Evolutionary conservation across 1,140 invertebrate genomes (phyloP).

Genomic region (Drosophila sturtevanti): DNA sequence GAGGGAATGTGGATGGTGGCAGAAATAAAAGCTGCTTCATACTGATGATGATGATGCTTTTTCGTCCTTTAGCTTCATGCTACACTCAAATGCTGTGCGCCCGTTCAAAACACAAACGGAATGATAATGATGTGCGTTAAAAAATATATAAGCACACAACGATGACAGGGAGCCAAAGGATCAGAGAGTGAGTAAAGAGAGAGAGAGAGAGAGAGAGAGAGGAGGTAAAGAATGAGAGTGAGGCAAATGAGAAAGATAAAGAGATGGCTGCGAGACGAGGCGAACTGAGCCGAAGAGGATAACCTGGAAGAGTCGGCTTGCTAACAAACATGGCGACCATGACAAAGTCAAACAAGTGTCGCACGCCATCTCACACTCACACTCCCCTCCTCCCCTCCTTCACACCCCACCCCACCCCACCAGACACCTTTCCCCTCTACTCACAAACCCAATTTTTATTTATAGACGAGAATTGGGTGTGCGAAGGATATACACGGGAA

Average conservation of each 20-base stretch:
- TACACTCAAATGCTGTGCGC: conserved; percentile 60
- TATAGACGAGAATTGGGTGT: conserved; percentile 51
- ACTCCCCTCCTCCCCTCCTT: conserved; percentile 2
- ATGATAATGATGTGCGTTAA: conserved; percentile 80
- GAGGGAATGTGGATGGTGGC: not conserved
- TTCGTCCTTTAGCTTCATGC: conserved; percentile 27
- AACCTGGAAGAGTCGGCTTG: conserved; percentile 6
- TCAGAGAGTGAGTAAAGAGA: not conserved
- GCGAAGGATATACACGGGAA: conserved; percentile 73
- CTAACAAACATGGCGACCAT: conserved; percentile 46
- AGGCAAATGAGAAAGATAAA: not conserved
- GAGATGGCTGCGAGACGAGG: not conserved
- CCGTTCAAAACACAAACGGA: conserved; percentile 79
- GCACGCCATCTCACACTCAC: conserved; percentile 7
- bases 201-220: not conserved
- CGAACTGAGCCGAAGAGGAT: conserved; percentile 4
- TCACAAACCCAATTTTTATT: conserved; percentile 58
- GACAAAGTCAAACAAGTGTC: conserved; percentile 74
- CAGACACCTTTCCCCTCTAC: no score
- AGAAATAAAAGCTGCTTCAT: not conserved
- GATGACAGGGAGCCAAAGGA: conserved; percentile 13
- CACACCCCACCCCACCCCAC: not conserved
- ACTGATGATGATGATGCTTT: conserved; percentile 24
- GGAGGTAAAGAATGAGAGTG: not conserved
- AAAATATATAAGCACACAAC: conserved; percentile 53